phyloP scores from a whole-genome alignment of 2,113 vertebrate genomes.

The Cyanoderma ruficeps region DNA sequence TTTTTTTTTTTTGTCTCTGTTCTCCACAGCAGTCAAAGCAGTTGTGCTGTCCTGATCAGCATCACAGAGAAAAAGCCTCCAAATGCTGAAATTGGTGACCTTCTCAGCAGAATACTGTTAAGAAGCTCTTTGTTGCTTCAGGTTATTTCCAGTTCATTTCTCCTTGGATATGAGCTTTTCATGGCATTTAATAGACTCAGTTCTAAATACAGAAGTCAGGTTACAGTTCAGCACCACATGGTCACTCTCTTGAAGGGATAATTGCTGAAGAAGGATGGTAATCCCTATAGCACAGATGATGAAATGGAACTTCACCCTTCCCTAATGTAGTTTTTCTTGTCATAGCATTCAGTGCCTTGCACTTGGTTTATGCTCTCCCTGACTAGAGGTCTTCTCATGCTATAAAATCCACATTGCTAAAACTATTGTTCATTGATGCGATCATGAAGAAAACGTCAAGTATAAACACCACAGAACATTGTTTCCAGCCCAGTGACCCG shows the following conservation, averaged over 20 bases:
- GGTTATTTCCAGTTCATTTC: slow-evolving; percentile 70
- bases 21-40: slow-evolving; percentile 3
- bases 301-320: slow-evolving; percentile 48
- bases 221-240: slow-evolving; percentile 53
- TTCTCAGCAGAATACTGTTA: slow-evolving; percentile 58
- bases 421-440: slow-evolving; percentile 72
- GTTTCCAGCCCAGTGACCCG: slow-evolving; percentile 59
- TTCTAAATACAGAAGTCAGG: slow-evolving; percentile 64
- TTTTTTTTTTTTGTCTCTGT: neutral
- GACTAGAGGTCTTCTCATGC: slow-evolving; percentile 50
- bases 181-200: slow-evolving; percentile 52
- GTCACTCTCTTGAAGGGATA: slow-evolving; percentile 53
- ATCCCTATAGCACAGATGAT: slow-evolving; percentile 26
- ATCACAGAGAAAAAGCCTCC: slow-evolving; percentile 32
- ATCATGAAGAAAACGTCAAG: slow-evolving; percentile 72
- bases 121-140: slow-evolving; percentile 63
- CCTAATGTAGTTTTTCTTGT: slow-evolving; percentile 38
- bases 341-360: neutral
- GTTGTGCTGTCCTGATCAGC: slow-evolving; percentile 32
- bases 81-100: slow-evolving; percentile 62
- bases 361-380: slow-evolving; percentile 9
- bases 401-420: slow-evolving; percentile 61
- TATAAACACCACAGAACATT: slow-evolving; percentile 63
- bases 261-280: slow-evolving; percentile 39
- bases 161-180: slow-evolving; percentile 55